Conservation (phyloP, 2,113 vertebrate genomes). For the Oncorhynchus tshawytscha region DNA sequence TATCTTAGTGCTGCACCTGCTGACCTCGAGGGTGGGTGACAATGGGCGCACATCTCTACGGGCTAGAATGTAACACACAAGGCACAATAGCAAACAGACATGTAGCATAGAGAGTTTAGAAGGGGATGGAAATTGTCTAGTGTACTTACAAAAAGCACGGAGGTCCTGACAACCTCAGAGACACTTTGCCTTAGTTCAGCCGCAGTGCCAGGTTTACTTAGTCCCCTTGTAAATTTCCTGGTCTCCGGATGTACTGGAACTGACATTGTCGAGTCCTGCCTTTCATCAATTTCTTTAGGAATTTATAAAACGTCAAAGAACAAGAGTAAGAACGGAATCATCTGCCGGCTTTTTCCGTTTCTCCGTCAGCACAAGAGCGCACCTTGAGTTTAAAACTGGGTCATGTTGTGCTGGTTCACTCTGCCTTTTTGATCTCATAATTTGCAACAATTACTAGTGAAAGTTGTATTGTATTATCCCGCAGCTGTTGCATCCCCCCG, state of each 20-base stretch:
- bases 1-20: background rate
- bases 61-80: background rate
- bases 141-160: conserved; percentile 87
- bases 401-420: conserved; percentile 40
- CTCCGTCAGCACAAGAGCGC: conserved; percentile 29
- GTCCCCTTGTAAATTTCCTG: conserved; percentile 89
- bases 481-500: background rate
- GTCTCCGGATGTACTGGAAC: conserved; percentile 80
- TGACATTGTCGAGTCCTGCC: conserved; percentile 55
- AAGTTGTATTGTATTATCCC: background rate
- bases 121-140: background rate
- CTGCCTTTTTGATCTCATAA: conserved; percentile 28
- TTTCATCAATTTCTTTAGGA: conserved; percentile 33
- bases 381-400: conserved; percentile 35
- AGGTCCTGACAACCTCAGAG: conserved; percentile 92
- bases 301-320: conserved; percentile 8
- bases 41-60: background rate
- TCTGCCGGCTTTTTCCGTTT: conserved; percentile 20
- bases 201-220: conserved; percentile 94
- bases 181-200: conserved; percentile 95
- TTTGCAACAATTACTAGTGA: conserved; percentile 16
- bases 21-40: background rate
- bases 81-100: background rate
- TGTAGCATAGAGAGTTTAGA: background rate
- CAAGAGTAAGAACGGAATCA: conserved; percentile 24